phyloP scores from a whole-genome alignment of 2,113 vertebrate species.

The Alosa alosa region DNA sequence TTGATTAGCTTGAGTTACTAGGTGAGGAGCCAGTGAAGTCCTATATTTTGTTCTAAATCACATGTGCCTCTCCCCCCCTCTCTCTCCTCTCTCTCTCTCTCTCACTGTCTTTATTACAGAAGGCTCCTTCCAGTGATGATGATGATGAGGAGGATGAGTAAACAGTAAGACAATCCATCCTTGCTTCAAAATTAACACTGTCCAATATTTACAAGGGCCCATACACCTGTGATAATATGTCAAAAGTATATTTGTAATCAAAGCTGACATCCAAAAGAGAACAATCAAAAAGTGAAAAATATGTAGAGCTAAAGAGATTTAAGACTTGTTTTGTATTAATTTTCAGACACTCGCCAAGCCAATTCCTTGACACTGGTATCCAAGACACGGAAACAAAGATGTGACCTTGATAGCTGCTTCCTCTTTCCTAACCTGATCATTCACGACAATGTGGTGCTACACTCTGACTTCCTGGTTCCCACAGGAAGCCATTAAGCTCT shows the following conservation, averaged over 20 bases:
- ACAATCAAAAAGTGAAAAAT: too few relatives aligned
- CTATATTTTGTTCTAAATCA: not conserved
- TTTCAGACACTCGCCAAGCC: not conserved
- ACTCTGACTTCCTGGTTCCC: not conserved
- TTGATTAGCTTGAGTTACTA: constrained; percentile 1
- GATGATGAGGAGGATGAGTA: constrained; percentile 60
- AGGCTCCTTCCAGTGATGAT: constrained; percentile 44
- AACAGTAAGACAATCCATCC: constrained; percentile 21
- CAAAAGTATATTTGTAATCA: not conserved
- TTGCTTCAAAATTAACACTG: not conserved
- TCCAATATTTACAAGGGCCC: not conserved
- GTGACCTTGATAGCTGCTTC: constrained; percentile 7
- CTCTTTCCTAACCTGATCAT: not conserved
- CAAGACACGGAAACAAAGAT: not conserved
- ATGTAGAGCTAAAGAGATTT: too few relatives aligned
- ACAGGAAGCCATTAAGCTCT: constrained; percentile 5
- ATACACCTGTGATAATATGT: not conserved
- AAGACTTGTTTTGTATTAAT: not conserved
- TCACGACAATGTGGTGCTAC: not conserved
- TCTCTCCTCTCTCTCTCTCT: constrained; percentile 1
- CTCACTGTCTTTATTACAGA: constrained; percentile 52
- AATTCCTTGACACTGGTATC: not conserved
- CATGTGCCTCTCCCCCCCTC: too few relatives aligned
- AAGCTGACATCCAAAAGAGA: too few relatives aligned
- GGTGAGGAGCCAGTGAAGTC: constrained; percentile 18